These are phyloP conservation scores for Mimachlamys varia DNA, from an alignment of 2,888 invertebrate species.

Conservation along the genomic window DNA sequence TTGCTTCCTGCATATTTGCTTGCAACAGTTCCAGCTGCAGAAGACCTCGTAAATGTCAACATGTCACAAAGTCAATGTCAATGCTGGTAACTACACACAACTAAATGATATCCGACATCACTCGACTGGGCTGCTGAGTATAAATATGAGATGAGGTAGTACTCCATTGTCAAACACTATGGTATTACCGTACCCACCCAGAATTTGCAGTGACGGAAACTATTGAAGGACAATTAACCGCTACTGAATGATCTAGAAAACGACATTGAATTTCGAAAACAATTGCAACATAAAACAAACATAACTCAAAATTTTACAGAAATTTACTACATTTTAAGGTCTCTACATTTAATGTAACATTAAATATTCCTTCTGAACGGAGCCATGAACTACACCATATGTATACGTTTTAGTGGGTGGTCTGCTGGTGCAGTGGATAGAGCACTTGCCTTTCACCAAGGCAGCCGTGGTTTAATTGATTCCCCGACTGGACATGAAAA, in stretches of 20 bases:
- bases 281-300: background rate
- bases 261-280: no score
- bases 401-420: no score
- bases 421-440: no score
- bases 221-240: background rate
- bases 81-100: background rate
- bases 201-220: background rate
- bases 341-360: no score
- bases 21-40: slow-evolving; percentile 6
- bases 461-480: no score
- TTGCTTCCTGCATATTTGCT: background rate
- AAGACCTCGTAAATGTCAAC: background rate
- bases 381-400: no score
- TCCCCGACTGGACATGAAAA: no score
- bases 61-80: slow-evolving; percentile 26
- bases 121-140: background rate
- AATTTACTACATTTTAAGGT: no score
- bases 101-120: background rate
- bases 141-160: slow-evolving; percentile 8
- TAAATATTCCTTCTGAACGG: no score
- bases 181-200: background rate
- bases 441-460: no score
- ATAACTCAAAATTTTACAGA: no score
- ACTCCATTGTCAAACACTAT: background rate
- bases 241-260: background rate